Base-by-base conservation (phyloP, 2,797 vertebrate species). In the Acropternis orthonyx region DNA sequence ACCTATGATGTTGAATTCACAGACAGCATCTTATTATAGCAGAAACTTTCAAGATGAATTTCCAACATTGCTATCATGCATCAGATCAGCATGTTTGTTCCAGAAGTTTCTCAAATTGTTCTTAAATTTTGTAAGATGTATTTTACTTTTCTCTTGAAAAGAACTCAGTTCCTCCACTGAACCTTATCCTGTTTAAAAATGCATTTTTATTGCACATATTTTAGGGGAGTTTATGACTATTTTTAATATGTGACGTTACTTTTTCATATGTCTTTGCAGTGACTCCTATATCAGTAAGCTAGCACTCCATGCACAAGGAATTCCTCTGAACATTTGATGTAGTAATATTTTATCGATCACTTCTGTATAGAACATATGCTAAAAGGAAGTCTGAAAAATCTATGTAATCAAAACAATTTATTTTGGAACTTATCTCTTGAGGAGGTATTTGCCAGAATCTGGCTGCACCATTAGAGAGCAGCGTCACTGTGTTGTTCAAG, bases 361-460 rank as follows among this genome's bases (percentile, higher is more conserved):
- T 97, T 95, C 91, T 93, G 44, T 95, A 96, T 92, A 67, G 95
- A 96, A 71, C 93, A 97, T 97, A 96, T 96, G 95, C 63, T 94
- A 84, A 91, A 91, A 92, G 81, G 85, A 94, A 93, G 86, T 96
- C 85, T 94, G 66, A 79, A 89, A 89, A 87, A 88, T 48, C 83
- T 76, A 87, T 83, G 71, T 89, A 89, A 89, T 94, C 93, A 67
- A 96, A 96, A 94, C 95, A 95, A 37, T 92, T 81, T 88, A 88
- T 95, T 96, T 95, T 96, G 95, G 95, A 97, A 78, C 81, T 68
- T 75, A 56, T 83, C 75, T 91, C 62, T 81, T 84, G 32, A 54
- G n/a, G 71, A 84, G 87, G 19, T 84, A 80, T 80, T 76, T 95
- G 91, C 95, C 77, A 96, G 75, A 80, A 86, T 88, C 54, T 89